Evolutionary conservation across 2,888 invertebrate genomes (phyloP), one percentile per base, ranked within the genome.

Genomic region (Epinotia ramella): DNA sequence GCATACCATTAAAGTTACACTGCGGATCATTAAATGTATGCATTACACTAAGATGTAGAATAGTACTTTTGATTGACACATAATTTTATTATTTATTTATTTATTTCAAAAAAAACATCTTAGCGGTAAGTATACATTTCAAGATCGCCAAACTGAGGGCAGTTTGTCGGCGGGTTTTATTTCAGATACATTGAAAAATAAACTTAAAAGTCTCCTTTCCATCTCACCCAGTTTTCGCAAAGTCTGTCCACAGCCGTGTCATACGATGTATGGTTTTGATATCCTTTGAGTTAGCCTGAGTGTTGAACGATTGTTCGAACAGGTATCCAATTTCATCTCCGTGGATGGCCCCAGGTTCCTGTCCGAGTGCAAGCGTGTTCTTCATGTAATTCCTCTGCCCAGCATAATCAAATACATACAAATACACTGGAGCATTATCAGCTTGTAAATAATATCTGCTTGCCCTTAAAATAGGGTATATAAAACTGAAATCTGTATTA

Each of bases 401-500:
- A 11, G 59, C 73, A 11, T 73, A 73, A 40, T 73, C 66, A n/a
- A 73, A 73, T 66, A 66, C 60, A 40, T 73, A 73, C 5, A 66
- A 60, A 59, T 73, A 73, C 9, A 73, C 72, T 18, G 28, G 65
- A 44, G 63, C 63, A 44, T 59, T 49, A 59, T 49, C 24, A 53
- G 18, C 9, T 46, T 49, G 49, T 49, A 73, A 60, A 49, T 73
- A 24, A 24, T 66, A 33, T 40, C 66, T 66, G 16, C 59, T 66
- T 12, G 16, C 53, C 20, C 73, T 66, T 73, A 73, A 46, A 28
- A 28, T 66, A 11, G 73, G 65, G 18, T 73, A 60, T n/a, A 73
- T 33, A 53, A 80, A 89, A 1, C 13, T n/a, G 7, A 83, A 81
- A 79, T 91, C 91, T 0, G 90, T 87, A 56, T 73, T 56, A 24